Base-by-base conservation (phyloP, 2,797 vertebrate species). In the Enteromius viviparus region DNA sequence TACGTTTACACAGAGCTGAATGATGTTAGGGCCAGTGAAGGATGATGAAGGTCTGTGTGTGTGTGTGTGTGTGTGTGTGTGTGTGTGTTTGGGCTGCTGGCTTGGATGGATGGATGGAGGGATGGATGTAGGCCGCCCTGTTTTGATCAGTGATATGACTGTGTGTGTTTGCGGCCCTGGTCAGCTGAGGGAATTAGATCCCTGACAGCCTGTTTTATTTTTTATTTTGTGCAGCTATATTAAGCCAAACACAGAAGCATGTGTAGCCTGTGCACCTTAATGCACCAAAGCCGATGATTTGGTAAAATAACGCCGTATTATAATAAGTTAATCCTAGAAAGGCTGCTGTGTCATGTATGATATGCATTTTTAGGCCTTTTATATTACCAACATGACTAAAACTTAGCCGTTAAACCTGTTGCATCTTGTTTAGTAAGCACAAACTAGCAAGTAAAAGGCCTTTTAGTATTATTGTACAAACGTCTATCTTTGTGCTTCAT, bases 181-280 rank as follows among this genome's bases (percentile, higher is more conserved):
- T 66, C 76, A 78, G 60, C 65, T 58, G 49, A 58, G 21, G 66
- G 49, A 80, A 70, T 69, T 40, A 42, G 47, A 58, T 80, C 21
- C 64, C 62, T 53, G 29, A 55, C 29, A 11, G 21, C 45, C 45
- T 79, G 12, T 26, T 79, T 70, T 42, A 29, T 42, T 66, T 51
- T 80, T 69, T 19, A 58, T 55, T 69, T 58, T 60, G 37, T 58
- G 6, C 53, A 11, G 14, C 14, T 62, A 65, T 12, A 2, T 12
- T 64, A 58, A 74, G 47, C 55, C 29, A 64, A 74, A 34, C 53
- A 14, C 23, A 17, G 17, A 26, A 19, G 34, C 51, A 32, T 60
- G 70, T 58, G 51, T 32, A 10, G 1, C 42, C 17, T 2, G 23
- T 55, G n/a, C n/a, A 62, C 15, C 19, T 64, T 26, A 23, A 34